Evolutionary conservation across 2,888 invertebrate genomes (phyloP).

Genomic region (Andrena marginata): DNA sequence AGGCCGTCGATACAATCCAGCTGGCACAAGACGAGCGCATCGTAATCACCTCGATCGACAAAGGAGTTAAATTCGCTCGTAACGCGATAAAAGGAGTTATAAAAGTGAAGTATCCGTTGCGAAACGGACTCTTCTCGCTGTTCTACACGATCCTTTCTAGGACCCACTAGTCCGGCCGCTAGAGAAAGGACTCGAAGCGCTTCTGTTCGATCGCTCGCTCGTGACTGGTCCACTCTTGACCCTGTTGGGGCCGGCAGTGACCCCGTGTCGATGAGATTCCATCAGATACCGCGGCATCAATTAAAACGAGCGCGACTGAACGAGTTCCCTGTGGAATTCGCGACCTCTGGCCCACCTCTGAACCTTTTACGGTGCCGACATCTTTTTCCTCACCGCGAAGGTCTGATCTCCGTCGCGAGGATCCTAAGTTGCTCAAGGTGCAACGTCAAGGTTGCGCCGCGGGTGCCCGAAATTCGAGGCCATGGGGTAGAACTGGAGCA

Average conservation of each 20-base stretch:
- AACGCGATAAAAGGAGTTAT: slow-evolving; percentile 16
- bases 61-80: not conserved
- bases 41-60: not conserved
- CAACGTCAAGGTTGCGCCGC: slow-evolving; percentile 35
- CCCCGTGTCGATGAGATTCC: slow-evolving; percentile 46
- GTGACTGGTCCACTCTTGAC: slow-evolving; percentile 56
- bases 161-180: not conserved
- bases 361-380: slow-evolving; percentile 18
- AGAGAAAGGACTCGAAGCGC: slow-evolving; percentile 20
- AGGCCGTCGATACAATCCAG: not conserved
- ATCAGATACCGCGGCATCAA: slow-evolving; percentile 37
- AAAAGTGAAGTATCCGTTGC: slow-evolving; percentile 7
- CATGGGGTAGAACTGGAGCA: slow-evolving; percentile 48
- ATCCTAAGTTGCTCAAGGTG: slow-evolving; percentile 62
- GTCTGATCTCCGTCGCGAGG: slow-evolving; percentile 13
- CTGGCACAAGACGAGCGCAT: not conserved
- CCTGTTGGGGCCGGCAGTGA: slow-evolving; percentile 45
- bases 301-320: slow-evolving; percentile 40
- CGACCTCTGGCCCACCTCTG: slow-evolving; percentile 43
- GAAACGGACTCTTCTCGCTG: not conserved
- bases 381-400: slow-evolving; percentile 31
- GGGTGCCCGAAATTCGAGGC: slow-evolving; percentile 56
- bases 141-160: slow-evolving; percentile 10
- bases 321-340: slow-evolving; percentile 40
- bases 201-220: slow-evolving; percentile 31